Percentiles rank a stretch among this genome's conserved stretches.
Evolutionary conservation across 2,797 vertebrate species (phyloP).

Genomic region (Myiotriccus ornatus): DNA sequence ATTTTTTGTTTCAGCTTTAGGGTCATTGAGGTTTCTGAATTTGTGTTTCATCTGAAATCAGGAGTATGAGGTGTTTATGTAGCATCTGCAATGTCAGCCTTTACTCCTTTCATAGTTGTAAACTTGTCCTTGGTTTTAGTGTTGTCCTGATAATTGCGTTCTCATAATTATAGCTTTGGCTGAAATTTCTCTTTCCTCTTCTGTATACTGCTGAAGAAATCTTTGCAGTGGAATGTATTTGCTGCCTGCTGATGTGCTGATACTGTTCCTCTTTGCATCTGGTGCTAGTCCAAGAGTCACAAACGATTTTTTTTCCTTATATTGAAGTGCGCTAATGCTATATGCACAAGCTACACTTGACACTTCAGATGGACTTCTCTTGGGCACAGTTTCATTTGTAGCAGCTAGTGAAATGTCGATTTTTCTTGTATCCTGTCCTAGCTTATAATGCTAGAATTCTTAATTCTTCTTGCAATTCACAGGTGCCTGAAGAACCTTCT

Average conservation of each 20-base stretch:
- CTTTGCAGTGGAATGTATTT: neutral
- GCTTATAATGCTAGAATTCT: neutral
- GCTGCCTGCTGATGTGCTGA: neutral
- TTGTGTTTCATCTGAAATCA: neutral
- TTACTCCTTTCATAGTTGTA: neutral
- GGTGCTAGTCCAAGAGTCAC: neutral
- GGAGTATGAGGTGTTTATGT: neutral
- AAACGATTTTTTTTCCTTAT: neutral
- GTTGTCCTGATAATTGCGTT: neutral
- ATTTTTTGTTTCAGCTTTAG: neutral
- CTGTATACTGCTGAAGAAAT: neutral
- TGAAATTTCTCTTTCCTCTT: neutral
- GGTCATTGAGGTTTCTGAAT: neutral
- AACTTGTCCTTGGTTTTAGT: neutral
- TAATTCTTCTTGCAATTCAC: neutral
- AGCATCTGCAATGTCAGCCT: neutral
- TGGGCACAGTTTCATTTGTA: neutral
- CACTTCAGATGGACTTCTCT: neutral
- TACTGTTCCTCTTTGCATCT: neutral
- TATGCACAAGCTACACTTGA: neutral
- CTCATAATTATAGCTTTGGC: neutral
- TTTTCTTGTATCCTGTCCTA: neutral
- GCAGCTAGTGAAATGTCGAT: neutral
- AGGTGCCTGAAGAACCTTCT: neutral
- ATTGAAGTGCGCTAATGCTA: neutral